phyloP scores from a whole-genome alignment of 1,140 invertebrate species.

The Sarcophaga peregrina region DNA sequence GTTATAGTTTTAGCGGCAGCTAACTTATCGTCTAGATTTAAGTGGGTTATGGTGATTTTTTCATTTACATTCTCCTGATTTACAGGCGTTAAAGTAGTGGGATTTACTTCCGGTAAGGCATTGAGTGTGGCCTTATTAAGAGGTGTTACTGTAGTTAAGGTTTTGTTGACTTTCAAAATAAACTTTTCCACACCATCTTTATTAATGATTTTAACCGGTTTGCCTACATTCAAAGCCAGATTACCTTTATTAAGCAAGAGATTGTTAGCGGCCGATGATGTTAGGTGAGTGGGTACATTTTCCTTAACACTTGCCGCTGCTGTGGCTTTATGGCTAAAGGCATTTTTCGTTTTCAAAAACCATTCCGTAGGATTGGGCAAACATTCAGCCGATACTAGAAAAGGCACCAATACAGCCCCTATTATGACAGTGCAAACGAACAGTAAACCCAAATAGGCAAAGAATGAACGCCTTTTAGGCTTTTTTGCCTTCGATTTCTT shows the following conservation, averaged over 20 bases:
- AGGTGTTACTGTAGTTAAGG: conserved; percentile 21
- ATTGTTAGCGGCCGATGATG: conserved; percentile 7
- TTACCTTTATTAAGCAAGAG: conserved; percentile 13
- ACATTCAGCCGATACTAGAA: conserved; percentile 62
- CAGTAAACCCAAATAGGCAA: conserved; percentile 62
- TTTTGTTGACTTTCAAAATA: conserved; percentile 57
- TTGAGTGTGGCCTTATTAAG: neutral
- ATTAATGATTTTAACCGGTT: conserved; percentile 58
- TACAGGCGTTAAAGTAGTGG: neutral
- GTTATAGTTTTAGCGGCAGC: neutral
- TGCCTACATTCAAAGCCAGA: conserved; percentile 47
- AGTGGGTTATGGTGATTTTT: neutral
- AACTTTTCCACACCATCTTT: conserved; percentile 59
- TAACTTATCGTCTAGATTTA: neutral
- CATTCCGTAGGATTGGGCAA: conserved; percentile 63
- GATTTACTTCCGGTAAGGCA: neutral
- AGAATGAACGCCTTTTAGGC: conserved; percentile 55
- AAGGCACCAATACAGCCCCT: conserved; percentile 62
- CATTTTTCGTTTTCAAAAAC: conserved; percentile 65
- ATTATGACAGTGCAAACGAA: conserved; percentile 65
- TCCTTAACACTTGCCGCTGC: neutral
- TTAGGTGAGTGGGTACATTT: neutral
- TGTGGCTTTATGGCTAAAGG: conserved; percentile 47
- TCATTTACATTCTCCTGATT: neutral
- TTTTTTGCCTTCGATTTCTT: conserved; percentile 42